phyloP scores from a whole-genome alignment of 2,797 vertebrate genomes.

The Rhinogobio ventralis region DNA sequence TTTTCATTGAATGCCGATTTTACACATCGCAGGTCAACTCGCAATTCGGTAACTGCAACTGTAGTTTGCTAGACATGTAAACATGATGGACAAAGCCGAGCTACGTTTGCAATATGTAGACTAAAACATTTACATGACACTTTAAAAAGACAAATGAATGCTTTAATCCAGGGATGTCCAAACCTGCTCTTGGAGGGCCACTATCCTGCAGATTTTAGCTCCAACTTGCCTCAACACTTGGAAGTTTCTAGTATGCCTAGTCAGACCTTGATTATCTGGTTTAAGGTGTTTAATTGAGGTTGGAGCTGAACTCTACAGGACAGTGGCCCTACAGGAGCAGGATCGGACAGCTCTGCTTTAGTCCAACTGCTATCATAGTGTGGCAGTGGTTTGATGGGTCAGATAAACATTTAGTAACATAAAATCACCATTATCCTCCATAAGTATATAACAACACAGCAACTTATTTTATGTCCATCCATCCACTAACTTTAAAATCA shows the following conservation, averaged over 20 bases:
- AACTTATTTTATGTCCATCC: conserved; percentile 6
- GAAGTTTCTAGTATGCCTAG: neutral
- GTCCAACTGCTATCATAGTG: neutral
- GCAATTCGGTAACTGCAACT: neutral
- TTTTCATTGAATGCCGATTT: neutral
- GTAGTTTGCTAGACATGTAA: neutral
- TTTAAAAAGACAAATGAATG: neutral
- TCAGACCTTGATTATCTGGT: neutral
- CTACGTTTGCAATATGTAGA: neutral
- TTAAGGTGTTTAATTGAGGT: neutral
- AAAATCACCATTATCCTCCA: neutral
- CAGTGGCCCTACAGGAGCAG: neutral
- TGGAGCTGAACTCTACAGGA: neutral
- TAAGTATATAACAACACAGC: neutral
- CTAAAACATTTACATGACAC: neutral
- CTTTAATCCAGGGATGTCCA: neutral
- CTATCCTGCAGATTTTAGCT: neutral
- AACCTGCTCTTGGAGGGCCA: neutral
- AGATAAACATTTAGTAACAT: conserved; percentile 18
- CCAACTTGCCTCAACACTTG: neutral
- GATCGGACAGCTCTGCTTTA: neutral
- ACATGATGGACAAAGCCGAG: neutral
- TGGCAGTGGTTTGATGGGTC: neutral
- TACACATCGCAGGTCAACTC: neutral
- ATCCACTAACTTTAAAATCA: conserved; percentile 2